These are phyloP conservation scores for Calephelis virginiensis DNA, from an alignment of 1,140 invertebrate species.

Conservation along the genomic window DNA sequence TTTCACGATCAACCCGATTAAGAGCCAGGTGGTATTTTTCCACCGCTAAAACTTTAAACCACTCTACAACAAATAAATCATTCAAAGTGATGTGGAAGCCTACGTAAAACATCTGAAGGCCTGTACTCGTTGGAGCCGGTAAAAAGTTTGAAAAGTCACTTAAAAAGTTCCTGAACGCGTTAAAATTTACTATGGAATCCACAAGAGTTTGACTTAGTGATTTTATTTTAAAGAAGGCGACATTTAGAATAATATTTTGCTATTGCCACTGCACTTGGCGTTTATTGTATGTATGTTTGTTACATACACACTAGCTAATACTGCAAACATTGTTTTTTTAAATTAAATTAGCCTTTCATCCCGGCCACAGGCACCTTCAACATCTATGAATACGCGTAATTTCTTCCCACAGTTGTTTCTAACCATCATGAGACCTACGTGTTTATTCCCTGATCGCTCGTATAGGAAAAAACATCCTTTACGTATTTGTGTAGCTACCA, in stretches of 20 bases:
- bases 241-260: not conserved
- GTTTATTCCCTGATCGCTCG: too few species aligned
- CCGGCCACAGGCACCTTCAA: too few species aligned
- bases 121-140: conserved; percentile 11
- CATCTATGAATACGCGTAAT: too few species aligned
- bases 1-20: too few species aligned
- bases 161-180: conserved; percentile 9
- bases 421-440: too few species aligned
- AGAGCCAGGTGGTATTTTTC: not conserved
- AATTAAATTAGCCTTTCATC: too few species aligned
- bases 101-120: conserved; percentile 8
- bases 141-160: conserved; percentile 18
- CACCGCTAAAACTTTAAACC: not conserved
- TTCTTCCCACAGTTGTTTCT: too few species aligned
- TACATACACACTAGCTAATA: too few species aligned
- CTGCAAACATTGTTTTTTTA: too few species aligned
- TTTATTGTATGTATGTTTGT: too few species aligned
- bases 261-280: not conserved
- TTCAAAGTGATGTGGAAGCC: conserved; percentile 1
- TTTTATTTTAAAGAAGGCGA: not conserved
- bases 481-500: too few species aligned
- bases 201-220: not conserved
- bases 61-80: not conserved
- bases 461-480: too few species aligned
- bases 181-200: conserved; percentile 12